Percentiles rank a stretch among this genome's conserved stretches.
phyloP scores from a whole-genome alignment of 2,888 invertebrate genomes.

The Hanleya hanleyi region DNA sequence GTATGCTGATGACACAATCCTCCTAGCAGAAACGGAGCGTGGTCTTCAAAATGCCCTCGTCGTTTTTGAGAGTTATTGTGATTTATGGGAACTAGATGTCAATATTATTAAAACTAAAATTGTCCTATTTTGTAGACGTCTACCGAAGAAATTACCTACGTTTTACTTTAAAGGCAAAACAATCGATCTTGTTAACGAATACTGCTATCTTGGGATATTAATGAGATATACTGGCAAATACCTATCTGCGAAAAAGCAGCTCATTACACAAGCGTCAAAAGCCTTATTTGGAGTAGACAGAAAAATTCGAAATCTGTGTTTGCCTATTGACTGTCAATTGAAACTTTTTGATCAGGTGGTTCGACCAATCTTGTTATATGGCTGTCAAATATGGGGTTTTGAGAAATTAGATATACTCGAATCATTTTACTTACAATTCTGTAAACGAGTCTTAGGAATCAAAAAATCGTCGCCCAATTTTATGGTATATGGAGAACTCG shows the following conservation, averaged over 20 bases:
- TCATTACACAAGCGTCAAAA: background rate
- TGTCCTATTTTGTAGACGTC: constrained; percentile 17
- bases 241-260: background rate
- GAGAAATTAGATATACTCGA: background rate
- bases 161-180: constrained; percentile 2
- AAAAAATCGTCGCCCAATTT: background rate
- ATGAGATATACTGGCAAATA: constrained; percentile 23
- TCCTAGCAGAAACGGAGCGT: background rate
- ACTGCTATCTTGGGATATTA: constrained; percentile 18
- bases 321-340: background rate
- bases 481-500: background rate
- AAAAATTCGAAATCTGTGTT: background rate
- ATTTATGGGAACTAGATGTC: constrained; percentile 12
- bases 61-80: constrained; percentile 10
- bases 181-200: constrained; percentile 20
- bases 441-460: background rate
- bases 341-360: background rate
- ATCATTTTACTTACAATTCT: background rate
- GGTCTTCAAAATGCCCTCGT: constrained; percentile 15
- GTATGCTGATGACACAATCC: constrained; percentile 13
- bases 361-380: background rate
- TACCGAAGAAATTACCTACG: background rate
- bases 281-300: background rate
- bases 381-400: background rate
- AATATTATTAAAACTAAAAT: constrained; percentile 17